phyloP scores from a whole-genome alignment of 1,140 invertebrate genomes.

The Micrasema longulum region DNA sequence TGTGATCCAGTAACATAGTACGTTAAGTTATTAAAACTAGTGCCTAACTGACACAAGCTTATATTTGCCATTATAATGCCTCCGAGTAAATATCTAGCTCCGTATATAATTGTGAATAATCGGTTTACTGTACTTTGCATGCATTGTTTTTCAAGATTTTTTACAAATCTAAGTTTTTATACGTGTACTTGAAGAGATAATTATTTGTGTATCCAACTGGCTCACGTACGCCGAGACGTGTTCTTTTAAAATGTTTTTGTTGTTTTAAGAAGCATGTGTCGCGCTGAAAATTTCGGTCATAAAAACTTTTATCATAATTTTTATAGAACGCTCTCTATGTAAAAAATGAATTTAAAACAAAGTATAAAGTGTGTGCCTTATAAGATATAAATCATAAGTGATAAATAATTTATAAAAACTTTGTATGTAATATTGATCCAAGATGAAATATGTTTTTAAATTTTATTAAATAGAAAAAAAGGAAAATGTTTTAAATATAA shows the following conservation, averaged over 20 bases:
- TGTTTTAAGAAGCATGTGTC: neutral
- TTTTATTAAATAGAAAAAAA: too few species aligned
- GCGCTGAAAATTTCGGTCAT: neutral
- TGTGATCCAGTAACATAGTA: conserved; percentile 20
- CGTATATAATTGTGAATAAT: conserved; percentile 26
- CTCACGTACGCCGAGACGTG: too few species aligned
- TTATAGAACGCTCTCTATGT: conserved; percentile 27
- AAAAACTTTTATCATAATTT: conserved; percentile 16
- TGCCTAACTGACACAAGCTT: conserved; percentile 11
- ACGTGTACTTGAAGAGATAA: conserved; percentile 2
- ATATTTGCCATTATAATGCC: conserved; percentile 40
- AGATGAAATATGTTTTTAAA: too few species aligned
- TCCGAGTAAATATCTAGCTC: conserved; percentile 22
- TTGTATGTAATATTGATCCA: too few species aligned
- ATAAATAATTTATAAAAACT: too few species aligned
- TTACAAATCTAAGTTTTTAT: neutral
- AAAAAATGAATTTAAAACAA: neutral
- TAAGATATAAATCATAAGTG: too few species aligned
- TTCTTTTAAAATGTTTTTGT: too few species aligned
- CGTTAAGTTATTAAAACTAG: neutral
- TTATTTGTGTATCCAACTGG: too few species aligned
- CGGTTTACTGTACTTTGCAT: neutral
- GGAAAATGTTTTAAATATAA: too few species aligned
- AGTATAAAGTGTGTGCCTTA: too few species aligned
- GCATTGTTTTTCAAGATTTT: conserved; percentile 16